Evolutionary conservation across 2,113 vertebrate genomes (phyloP), one percentile per base, ranked within the genome.

Genomic region (Carassius gibelio): DNA sequence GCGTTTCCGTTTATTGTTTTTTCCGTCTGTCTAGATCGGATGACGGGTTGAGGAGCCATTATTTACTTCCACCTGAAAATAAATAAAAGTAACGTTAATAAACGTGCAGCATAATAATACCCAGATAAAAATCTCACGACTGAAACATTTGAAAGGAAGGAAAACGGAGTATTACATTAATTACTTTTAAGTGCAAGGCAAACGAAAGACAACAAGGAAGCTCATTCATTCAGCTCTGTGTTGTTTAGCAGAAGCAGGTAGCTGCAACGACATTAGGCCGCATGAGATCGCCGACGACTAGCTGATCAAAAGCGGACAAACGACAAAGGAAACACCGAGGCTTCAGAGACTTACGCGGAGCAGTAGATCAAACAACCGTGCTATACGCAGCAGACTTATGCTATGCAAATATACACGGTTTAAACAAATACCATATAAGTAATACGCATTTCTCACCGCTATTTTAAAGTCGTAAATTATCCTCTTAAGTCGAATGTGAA

Each of bases 1-100:
- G 92, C 92, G 82, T 96, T 92, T 0, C 97, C 98, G 3, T 94
- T 94, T 21, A 99, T 92, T 71, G 94, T 91, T 86, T 94, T 95
- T 59, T 95, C 90, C 0, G 90, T 91, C 92, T 97, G 96, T 88
- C 88, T 97, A 0, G 97, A 97, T 4, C 26, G 90, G 92, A 99
- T 92, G 64, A 95, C 23, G 0, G 96, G 89, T 42, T 93, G 86
- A 3, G 85, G 83, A 17, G 96, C 94, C 97, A 97, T 98, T 3
- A 77, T 91, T 1, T 76, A 30, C 74, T 83, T 85, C 87, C 92
- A 45, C 11, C n/a, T 59, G 76, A n/a, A 85, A 64, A 79, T 26
- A 75, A 36, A 59, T 26, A 7, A 21, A 34, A 6, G 34, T 30
- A 30, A 38, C 3, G 36, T 38, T 86, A 21, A 80, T 72, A 45